A percentile compares a stretch with the other conserved stretches of the same genome.
Conservation (phyloP, 2,113 vertebrate genomes). For the Naja naja region DNA sequence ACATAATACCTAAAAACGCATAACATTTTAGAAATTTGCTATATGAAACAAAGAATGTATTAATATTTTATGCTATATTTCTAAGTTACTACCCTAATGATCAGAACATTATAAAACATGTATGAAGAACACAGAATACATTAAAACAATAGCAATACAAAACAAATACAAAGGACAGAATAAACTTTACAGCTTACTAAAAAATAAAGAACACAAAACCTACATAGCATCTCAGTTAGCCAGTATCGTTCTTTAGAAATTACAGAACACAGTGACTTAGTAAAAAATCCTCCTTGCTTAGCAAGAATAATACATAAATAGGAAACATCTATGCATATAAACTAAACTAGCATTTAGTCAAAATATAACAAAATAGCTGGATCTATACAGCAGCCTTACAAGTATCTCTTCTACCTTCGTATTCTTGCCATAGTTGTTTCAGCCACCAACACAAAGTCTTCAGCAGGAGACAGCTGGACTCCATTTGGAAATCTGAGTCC, state of each 20-base stretch:
- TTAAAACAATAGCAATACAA: neutral
- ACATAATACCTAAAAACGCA: constrained; percentile 84
- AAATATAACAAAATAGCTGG: neutral
- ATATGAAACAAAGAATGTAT: neutral
- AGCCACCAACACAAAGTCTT: constrained; percentile 92
- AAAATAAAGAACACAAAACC: neutral
- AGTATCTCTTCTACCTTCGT: constrained; percentile 72
- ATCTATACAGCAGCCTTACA: neutral
- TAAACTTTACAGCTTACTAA: neutral
- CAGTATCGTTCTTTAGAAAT: neutral
- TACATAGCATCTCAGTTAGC: neutral
- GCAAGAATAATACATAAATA: neutral
- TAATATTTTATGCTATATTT: neutral
- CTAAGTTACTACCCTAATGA: neutral
- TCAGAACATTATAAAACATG: neutral
- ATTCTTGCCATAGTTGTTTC: constrained; percentile 97
- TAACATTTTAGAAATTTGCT: neutral
- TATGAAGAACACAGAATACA: neutral
- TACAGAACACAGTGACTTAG: neutral
- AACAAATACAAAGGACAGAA: neutral
- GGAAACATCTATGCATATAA: neutral
- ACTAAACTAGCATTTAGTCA: neutral
- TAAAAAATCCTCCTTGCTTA: neutral
- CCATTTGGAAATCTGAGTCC: constrained; percentile 92
- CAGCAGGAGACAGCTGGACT: constrained; percentile 87